Conservation (phyloP, 2,888 invertebrate species). For the Harpalus rubripes region DNA sequence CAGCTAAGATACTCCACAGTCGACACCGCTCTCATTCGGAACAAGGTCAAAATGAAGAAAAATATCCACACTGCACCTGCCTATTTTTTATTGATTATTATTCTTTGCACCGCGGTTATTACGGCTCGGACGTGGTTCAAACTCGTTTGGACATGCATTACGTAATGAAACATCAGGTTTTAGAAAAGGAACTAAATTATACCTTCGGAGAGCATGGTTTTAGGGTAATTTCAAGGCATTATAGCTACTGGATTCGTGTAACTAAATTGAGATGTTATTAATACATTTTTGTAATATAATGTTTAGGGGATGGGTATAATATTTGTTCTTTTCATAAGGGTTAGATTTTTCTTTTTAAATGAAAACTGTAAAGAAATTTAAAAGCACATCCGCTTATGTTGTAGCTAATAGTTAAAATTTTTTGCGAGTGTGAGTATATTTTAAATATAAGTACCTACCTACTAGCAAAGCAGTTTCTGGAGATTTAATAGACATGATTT, state of each 20-base stretch:
- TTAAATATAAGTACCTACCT: no score
- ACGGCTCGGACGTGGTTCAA: slow-evolving; percentile 4
- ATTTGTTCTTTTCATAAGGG: neutral
- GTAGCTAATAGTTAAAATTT: no score
- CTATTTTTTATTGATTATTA: slow-evolving; percentile 48
- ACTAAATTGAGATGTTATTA: slow-evolving; percentile 27
- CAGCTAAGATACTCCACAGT: neutral
- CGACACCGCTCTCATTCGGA: slow-evolving; percentile 10
- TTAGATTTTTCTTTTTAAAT: neutral
- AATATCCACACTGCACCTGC: slow-evolving; percentile 46
- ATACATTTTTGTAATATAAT: neutral
- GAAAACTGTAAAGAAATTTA: neutral
- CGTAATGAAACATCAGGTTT: slow-evolving; percentile 39
- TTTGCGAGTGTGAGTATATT: no score
- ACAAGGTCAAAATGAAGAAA: slow-evolving; percentile 40
- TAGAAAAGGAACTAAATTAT: slow-evolving; percentile 30
- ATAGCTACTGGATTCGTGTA: slow-evolving; percentile 33
- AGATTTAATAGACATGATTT: no score
- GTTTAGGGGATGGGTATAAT: neutral
- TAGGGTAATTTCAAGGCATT: slow-evolving; percentile 15
- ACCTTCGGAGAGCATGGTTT: slow-evolving; percentile 8
- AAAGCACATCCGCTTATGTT: neutral
- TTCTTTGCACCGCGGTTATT: slow-evolving; percentile 34
- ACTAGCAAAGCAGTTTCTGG: no score
- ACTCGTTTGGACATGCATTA: slow-evolving; percentile 38